A percentile compares a stretch with the other conserved stretches of the same genome.
phyloP scores from a whole-genome alignment of 23 tunicate species.

The Botrylloides violaceus region DNA sequence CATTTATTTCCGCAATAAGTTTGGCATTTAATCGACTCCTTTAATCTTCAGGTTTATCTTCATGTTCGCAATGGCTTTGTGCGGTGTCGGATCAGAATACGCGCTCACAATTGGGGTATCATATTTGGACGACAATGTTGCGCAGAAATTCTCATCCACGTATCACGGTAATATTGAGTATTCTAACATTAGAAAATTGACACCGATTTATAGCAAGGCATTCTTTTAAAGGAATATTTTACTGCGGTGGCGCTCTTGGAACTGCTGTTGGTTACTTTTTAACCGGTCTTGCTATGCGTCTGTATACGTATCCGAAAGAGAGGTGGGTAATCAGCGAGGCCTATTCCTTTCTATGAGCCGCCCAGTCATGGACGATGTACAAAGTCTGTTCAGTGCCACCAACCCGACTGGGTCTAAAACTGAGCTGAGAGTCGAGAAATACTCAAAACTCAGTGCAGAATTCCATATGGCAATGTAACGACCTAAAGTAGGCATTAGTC shows the following conservation, averaged over 20 bases:
- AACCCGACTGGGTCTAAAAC: no score
- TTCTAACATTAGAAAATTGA: no score
- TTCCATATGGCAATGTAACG: no score
- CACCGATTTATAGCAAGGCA: no score
- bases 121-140: conserved; percentile 3
- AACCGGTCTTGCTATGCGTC: background rate
- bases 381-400: no score
- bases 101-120: background rate
- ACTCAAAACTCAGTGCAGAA: no score
- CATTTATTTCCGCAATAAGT: background rate
- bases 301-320: background rate
- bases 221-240: background rate
- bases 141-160: background rate
- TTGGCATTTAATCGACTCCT: background rate
- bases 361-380: no score
- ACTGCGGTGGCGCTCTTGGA: conserved; percentile 1
- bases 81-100: conserved; percentile 10
- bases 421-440: no score
- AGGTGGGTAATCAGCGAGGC: no score
- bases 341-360: no score
- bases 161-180: conserved; percentile 2
- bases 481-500: no score
- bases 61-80: conserved; percentile 5
- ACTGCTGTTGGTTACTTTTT: conserved; percentile 4
- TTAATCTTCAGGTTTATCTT: background rate